phyloP scores from a whole-genome alignment of 2,888 invertebrate genomes.

The Oxyscelio sp. region DNA sequence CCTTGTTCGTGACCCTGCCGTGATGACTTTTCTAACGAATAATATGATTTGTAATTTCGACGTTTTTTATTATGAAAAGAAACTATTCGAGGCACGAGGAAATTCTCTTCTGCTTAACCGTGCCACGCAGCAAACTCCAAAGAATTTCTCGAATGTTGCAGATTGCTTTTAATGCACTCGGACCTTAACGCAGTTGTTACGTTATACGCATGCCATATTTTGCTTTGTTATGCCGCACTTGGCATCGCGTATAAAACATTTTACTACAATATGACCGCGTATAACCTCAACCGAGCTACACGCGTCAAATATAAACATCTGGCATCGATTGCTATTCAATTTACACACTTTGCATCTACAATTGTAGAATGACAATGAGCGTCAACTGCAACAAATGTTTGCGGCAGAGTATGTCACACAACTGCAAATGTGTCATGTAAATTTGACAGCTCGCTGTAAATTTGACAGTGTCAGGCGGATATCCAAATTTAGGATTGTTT shows the following conservation, averaged over 20 bases:
- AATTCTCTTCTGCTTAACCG: slow-evolving; percentile 46
- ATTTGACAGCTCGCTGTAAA: no score
- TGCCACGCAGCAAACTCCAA: slow-evolving; percentile 34
- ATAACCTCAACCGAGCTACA: slow-evolving; percentile 20
- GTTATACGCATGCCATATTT: slow-evolving; percentile 57
- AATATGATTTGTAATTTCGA: slow-evolving; percentile 31
- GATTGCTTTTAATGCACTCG: slow-evolving; percentile 68
- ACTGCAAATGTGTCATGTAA: no score
- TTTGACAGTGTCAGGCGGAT: no score
- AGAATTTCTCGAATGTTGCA: slow-evolving; percentile 66
- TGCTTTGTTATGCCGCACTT: slow-evolving; percentile 65
- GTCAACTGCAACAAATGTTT: no score
- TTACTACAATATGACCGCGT: slow-evolving; percentile 27
- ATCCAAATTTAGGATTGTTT: no score
- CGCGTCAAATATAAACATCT: background rate
- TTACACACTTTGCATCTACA: no score
- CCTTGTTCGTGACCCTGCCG: background rate
- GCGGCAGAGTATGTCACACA: no score
- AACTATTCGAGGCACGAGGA: slow-evolving; percentile 61
- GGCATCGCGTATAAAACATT: slow-evolving; percentile 51
- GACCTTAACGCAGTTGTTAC: slow-evolving; percentile 57
- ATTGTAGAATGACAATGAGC: no score
- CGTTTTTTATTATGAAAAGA: slow-evolving; percentile 51
- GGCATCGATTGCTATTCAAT: background rate
- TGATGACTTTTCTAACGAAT: slow-evolving; percentile 11